phyloP scores from a whole-genome alignment of 2,113 vertebrate species.

The Marmota monax region DNA sequence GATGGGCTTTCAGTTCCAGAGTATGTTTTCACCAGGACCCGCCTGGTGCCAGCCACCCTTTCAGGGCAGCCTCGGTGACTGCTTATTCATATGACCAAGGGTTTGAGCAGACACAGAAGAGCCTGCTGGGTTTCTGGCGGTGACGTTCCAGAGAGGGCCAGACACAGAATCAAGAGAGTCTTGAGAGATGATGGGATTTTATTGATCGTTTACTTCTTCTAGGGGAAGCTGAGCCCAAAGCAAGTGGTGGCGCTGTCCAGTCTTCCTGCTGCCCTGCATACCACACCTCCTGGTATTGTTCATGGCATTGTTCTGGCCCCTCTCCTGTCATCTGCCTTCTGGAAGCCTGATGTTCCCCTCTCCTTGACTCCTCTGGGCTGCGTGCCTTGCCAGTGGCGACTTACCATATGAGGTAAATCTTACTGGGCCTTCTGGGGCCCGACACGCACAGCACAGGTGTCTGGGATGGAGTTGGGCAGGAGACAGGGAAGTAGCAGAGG shows the following conservation, averaged over 20 bases:
- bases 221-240: background rate
- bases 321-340: slow-evolving; percentile 49
- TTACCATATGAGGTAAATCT: slow-evolving; percentile 78
- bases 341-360: background rate
- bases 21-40: background rate
- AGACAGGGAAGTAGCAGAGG: slow-evolving; percentile 78
- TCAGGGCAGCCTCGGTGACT: background rate
- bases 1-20: background rate
- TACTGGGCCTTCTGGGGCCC: slow-evolving; percentile 63
- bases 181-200: slow-evolving; percentile 71
- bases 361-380: background rate
- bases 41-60: background rate
- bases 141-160: background rate
- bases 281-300: background rate
- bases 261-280: slow-evolving; percentile 50
- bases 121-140: background rate
- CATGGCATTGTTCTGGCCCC: background rate
- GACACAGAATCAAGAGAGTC: slow-evolving; percentile 56
- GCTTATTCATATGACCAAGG: background rate
- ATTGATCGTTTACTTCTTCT: slow-evolving; percentile 34
- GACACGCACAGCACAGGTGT: slow-evolving; percentile 73
- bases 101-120: background rate
- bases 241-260: background rate
- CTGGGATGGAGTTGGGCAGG: slow-evolving; percentile 32
- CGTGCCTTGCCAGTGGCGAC: background rate